Evolutionary conservation across 2,113 vertebrate species (phyloP).

Genomic region (Ranitomeya imitator): DNA sequence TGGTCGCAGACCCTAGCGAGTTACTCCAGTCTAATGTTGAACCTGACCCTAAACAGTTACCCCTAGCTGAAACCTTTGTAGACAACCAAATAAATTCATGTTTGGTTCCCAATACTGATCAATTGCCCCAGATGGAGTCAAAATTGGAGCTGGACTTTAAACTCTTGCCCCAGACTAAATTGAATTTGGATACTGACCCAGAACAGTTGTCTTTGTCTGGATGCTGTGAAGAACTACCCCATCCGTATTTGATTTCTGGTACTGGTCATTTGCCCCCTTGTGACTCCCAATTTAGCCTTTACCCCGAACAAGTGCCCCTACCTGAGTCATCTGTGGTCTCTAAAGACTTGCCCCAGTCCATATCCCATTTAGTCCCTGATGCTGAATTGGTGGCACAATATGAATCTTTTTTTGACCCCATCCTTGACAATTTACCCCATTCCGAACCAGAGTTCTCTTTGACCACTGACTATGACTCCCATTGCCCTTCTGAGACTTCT

Average conservation of each 20-base stretch:
- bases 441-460: not conserved
- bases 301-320: not conserved
- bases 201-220: not conserved
- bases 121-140: not conserved
- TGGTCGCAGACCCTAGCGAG: not conserved
- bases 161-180: not conserved
- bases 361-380: not conserved
- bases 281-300: not conserved
- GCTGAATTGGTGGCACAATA: not conserved
- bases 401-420: not conserved
- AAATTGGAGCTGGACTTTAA: not conserved
- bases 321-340: not conserved
- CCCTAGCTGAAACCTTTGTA: not conserved
- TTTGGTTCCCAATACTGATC: not conserved
- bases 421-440: not conserved
- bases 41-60: not conserved
- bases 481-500: not conserved
- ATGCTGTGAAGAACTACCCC: not conserved
- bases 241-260: not conserved
- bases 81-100: not conserved
- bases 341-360: not conserved
- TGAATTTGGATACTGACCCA: not conserved
- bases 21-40: not conserved
- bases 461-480: not conserved
- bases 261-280: not conserved